These are phyloP conservation scores for Psephotus haematonotus DNA, from an alignment of 2,113 vertebrate species.

Conservation along the genomic window DNA sequence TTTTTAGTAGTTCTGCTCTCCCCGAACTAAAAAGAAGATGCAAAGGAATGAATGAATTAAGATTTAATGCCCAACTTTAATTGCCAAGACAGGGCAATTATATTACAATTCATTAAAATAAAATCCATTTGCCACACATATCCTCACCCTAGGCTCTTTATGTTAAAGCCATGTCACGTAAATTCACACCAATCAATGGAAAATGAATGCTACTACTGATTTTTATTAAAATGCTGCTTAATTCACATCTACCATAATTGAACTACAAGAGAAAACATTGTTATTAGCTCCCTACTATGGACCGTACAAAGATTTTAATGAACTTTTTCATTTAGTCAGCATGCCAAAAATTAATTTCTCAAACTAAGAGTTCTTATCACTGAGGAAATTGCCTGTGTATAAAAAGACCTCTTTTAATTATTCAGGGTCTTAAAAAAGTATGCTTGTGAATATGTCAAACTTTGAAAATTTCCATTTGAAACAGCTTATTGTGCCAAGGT, in stretches of 20 bases:
- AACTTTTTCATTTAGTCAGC: constrained; percentile 54
- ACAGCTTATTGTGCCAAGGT: neutral
- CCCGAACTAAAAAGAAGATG: neutral
- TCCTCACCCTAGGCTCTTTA: neutral
- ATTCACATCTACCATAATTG: constrained; percentile 37
- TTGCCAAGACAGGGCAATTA: constrained; percentile 24
- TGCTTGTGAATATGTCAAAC: neutral
- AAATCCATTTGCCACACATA: constrained; percentile 23
- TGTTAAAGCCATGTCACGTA: neutral
- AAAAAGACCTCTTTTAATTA: constrained; percentile 11
- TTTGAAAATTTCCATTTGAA: neutral
- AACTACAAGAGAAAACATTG: constrained; percentile 37
- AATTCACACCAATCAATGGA: neutral
- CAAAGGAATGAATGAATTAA: constrained; percentile 9
- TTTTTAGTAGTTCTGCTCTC: neutral
- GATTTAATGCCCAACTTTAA: constrained; percentile 48
- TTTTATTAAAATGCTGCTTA: constrained; percentile 35
- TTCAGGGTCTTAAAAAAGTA: neutral
- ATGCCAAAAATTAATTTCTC: constrained; percentile 64
- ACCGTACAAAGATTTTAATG: constrained; percentile 44
- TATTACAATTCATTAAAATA: constrained; percentile 24
- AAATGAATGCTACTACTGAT: constrained; percentile 38
- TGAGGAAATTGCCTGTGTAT: neutral
- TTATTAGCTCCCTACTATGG: constrained; percentile 25
- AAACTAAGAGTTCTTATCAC: constrained; percentile 55